Evolutionary conservation across 2,797 vertebrate genomes (phyloP), one percentile per base, ranked within the genome.

Genomic region (Pempheris klunzingeri): DNA sequence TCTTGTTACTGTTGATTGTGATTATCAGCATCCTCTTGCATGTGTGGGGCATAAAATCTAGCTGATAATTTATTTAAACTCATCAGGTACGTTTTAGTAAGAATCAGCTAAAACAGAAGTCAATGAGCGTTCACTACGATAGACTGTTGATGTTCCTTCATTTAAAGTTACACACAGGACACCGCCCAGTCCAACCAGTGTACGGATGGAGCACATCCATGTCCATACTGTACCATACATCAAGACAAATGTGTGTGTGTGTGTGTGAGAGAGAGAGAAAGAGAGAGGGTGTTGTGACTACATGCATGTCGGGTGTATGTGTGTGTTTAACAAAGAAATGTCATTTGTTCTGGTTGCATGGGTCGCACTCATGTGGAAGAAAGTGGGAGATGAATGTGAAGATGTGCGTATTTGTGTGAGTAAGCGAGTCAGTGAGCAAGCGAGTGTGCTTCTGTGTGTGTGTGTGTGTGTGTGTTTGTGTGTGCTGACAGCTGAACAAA

Each of bases 401-500:
- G 26, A 32, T 14, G 46, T 46, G 52, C 3, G 0, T 47, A 32
- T 69, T 58, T 74, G 22, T 71, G 58, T 63, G 59, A 58, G 55
- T 5, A 13, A 55, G 44, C 0, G 5, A 68, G 38, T 61, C 36
- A 38, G 24, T 38, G 14, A 32, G 58, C 4, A 4, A 47, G 34
- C 5, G 0, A 2, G 32, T 24, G 30, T 70, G 47, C n/a, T 28
- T 55, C 24, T 15, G 28, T 65, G 62, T 64, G 58, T 60, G 26
- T 53, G 54, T 72, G 49, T 44, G 55, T 61, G 44, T 61, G 34
- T 62, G 55, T 61, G 66, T 34, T 36, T 41, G 18, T 14, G 7
- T 7, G 28, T 5, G 1, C 24, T 75, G 57, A 80, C 74, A 85
- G 74, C 71, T 74, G 62, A 83, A 83, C 70, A 73, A 79, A 77